Base-by-base conservation (phyloP, 1,140 invertebrate species). In the Eueides isabella region DNA sequence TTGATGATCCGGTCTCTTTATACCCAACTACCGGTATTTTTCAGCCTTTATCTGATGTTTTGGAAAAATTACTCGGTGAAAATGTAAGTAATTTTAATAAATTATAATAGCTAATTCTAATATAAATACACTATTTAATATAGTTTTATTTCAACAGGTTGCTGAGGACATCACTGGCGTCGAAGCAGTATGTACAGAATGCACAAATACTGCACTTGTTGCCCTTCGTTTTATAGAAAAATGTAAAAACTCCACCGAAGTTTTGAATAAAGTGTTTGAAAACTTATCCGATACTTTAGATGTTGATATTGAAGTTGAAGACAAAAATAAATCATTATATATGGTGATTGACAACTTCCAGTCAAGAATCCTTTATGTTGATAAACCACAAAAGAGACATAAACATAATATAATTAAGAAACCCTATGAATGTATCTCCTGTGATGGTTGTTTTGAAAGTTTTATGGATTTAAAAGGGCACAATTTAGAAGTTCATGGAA, bases 161-260 rank as follows among this genome's bases (percentile, higher is more conserved):
- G 77, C 70, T 48, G 78, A 88, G 65, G 85, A 90, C 67, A 80
- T 92, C 41, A 69, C 82, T 19, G 90, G 88, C 9, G 75, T 91
- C 29, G 88, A 92, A 75, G 85, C 84, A 67, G 80, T 91, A 5
- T 92, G 90, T 65, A 75, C 79, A 7, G 69, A 82, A 38, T 92
- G 90, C 79, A 82, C 82, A 0, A 80, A 85, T n/a, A 79, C 78
- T 75, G 75, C 80, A 26, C 48, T 91, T 63, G 61, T 63, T 63
- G 6, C 61, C 0, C 61, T 72, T 5, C 85, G 77, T 35, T 88
- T 92, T 55, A 72, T 91, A 63, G 65, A 85, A 65, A 68, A 75
- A 61, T 91, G 81, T 66, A 77, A 83, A 69, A 77, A 76, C 12
- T 85, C 88, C 0, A 80, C 78, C 31, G 14, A 77, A 38, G 9